Conservation (phyloP, 2,113 vertebrate genomes). For the Gymnogyps californianus region DNA sequence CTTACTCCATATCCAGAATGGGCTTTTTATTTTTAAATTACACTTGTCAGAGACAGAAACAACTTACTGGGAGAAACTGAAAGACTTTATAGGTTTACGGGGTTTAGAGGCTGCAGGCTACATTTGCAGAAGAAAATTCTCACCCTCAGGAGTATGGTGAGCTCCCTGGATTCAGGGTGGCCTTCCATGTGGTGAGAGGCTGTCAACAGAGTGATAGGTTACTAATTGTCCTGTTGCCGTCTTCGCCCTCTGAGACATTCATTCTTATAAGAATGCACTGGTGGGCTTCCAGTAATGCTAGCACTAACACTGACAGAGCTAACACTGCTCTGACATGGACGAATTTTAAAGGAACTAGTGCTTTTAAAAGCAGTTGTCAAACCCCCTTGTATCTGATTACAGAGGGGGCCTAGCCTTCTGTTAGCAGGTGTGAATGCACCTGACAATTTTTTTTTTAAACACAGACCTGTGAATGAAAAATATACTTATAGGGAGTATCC, state of each 20-base stretch:
- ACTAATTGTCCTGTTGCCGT: background rate
- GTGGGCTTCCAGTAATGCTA: background rate
- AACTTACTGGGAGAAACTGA: background rate
- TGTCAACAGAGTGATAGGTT: fast-evolving
- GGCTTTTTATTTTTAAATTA: background rate
- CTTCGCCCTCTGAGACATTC: background rate
- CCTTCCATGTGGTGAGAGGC: background rate
- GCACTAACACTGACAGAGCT: background rate
- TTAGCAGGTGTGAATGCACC: background rate
- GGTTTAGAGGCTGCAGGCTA: background rate
- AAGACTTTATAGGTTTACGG: background rate
- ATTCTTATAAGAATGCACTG: background rate
- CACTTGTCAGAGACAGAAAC: background rate
- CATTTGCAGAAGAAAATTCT: background rate
- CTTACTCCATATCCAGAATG: background rate
- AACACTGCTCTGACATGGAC: background rate
- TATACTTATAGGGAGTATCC: background rate
- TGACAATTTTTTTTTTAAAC: background rate
- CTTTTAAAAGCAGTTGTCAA: background rate
- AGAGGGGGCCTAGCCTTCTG: background rate
- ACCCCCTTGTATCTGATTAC: fast-evolving
- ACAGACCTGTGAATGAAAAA: background rate
- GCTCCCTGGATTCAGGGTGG: background rate
- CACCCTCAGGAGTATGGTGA: background rate
- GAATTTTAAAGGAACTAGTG: background rate